A percentile compares a stretch with the other conserved stretches of the same genome.
Evolutionary conservation across 2,888 invertebrate genomes (phyloP).

Genomic region (Nasonia oneida): DNA sequence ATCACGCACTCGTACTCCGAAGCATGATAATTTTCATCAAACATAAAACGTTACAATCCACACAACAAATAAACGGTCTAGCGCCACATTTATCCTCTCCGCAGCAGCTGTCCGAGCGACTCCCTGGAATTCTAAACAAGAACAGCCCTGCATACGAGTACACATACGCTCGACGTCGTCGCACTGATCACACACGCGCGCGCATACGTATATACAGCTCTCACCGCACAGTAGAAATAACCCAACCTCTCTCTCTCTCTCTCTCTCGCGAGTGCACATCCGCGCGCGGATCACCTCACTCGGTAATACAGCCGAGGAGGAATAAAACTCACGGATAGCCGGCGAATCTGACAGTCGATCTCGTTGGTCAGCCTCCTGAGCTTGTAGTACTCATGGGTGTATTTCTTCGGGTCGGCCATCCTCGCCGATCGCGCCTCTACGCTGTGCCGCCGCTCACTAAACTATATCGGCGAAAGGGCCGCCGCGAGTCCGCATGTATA

Average conservation of each 20-base stretch:
- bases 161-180: background rate
- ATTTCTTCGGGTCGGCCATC: conserved; percentile 70
- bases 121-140: background rate
- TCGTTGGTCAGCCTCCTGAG: conserved; percentile 72
- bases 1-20: too few relatives aligned
- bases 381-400: conserved; percentile 73
- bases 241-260: background rate
- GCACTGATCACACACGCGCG: background rate
- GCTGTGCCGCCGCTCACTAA: background rate
- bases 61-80: background rate
- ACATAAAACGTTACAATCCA: too few relatives aligned
- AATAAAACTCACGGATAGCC: conserved; percentile 73
- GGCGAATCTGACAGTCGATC: conserved; percentile 71
- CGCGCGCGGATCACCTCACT: too few relatives aligned
- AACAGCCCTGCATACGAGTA: background rate
- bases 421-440: conserved; percentile 3
- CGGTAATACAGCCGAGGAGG: background rate
- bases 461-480: conserved; percentile 5
- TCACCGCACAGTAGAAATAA: background rate
- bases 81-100: background rate
- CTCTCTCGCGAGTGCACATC: too few relatives aligned
- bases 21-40: too few relatives aligned
- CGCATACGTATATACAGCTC: background rate
- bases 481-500: conserved; percentile 7
- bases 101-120: background rate